These are phyloP conservation scores for Paguma larvata DNA, from an alignment of 2,797 vertebrate genomes.

Conservation along the genomic window DNA sequence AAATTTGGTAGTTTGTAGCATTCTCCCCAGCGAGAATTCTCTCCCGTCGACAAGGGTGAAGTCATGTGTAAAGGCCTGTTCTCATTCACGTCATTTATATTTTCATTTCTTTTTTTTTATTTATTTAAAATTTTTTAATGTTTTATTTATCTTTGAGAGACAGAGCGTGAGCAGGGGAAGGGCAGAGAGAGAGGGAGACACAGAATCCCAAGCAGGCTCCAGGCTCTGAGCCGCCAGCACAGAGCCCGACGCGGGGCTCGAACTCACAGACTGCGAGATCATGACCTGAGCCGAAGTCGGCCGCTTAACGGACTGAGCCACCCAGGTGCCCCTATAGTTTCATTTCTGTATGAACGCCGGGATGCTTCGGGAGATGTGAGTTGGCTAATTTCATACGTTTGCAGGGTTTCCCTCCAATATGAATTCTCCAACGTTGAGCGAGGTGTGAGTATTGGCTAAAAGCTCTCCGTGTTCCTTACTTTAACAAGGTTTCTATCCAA, in stretches of 20 bases:
- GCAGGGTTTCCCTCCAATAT: background rate
- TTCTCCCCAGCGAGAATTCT: background rate
- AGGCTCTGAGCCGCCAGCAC: no score
- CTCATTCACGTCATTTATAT: background rate
- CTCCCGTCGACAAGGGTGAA: background rate
- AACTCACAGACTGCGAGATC: no score
- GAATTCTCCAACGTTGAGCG: background rate
- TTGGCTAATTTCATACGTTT: background rate
- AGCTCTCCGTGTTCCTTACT: background rate
- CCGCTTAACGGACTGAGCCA: no score
- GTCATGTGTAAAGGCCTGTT: background rate
- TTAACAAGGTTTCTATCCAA: background rate
- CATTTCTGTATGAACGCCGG: background rate
- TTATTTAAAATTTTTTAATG: no score
- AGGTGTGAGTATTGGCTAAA: background rate
- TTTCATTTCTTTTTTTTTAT: background rate
- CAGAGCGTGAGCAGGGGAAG: no score
- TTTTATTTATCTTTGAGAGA: no score
- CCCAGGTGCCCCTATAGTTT: background rate
- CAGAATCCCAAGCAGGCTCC: no score
- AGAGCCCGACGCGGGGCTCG: no score
- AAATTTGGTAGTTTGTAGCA: background rate
- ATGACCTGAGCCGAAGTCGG: no score
- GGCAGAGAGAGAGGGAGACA: no score
- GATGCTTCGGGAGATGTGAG: background rate